Base-by-base conservation (phyloP, 1,140 invertebrate genomes). In the Holotrichia oblita region DNA sequence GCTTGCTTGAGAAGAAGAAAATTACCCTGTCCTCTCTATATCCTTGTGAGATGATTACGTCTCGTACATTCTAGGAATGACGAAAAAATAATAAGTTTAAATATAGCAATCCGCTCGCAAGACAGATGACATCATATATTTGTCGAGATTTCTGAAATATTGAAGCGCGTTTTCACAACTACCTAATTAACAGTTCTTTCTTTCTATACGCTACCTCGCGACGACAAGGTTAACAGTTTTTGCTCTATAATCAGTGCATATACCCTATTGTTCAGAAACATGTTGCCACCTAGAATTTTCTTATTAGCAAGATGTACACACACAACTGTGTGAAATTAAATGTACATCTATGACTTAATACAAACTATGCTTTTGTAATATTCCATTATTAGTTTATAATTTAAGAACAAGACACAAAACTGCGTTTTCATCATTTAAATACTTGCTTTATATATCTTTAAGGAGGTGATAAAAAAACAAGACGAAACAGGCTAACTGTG, bases 51-150 rank as follows among this genome's bases (percentile, higher is more conserved):
- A 2, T 6, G 61, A 69, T 69, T 69, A 20, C 61, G 22, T 24
- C 22, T 12, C 8, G 9, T 10, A 3, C 7, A 27, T 24, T 34
- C 61, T 69, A 69, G 48, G 17, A 55, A 17, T 17, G 48, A 55
- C 6, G 48, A 55, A 55, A 12, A 55, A 34, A 34, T 34, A 34
- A 34, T 34, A 34, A 34, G 27, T 34, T 34, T 34, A 34, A 4
- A 34, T 34, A 48, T 14, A 17, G 44, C 7, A 48, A 17, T 48
- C 44, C 44, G 44, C 7, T 48, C 7, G 44, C 6, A 9, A 24
- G 22, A 69, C 22, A 34, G 17, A 69, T 69, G 61, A 69, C 61
- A 69, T 69, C 61, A 69, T 69, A n/a, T n/a, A 34, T 69, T 69
- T 9, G 61, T 12, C 22, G 61, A 34, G 61, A 69, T 27, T 69